phyloP scores from a whole-genome alignment of 2,888 invertebrate genomes.

The Entomobrya proxima region DNA sequence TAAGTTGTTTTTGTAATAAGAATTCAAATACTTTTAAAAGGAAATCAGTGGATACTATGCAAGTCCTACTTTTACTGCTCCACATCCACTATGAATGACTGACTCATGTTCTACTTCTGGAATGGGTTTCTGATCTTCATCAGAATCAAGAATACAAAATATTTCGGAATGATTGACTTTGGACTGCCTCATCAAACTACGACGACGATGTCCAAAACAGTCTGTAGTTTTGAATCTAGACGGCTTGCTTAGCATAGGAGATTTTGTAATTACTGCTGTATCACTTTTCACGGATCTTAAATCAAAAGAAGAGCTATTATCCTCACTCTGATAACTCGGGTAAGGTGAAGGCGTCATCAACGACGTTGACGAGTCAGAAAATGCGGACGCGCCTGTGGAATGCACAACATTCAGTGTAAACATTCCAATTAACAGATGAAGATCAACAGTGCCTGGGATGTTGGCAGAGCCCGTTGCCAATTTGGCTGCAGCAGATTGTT shows the following conservation, averaged over 20 bases:
- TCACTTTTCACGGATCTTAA: conserved; percentile 69
- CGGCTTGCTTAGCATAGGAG: conserved; percentile 61
- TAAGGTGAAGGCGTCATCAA: conserved; percentile 68
- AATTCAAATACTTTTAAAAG: conserved; percentile 24
- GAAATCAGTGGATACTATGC: neutral
- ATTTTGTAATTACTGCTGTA: conserved; percentile 59
- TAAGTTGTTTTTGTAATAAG: neutral
- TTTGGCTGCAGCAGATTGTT: conserved; percentile 41
- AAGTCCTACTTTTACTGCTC: conserved; percentile 1
- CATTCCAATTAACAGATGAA: conserved; percentile 83
- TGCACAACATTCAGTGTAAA: conserved; percentile 79
- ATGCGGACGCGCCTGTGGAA: conserved; percentile 47
- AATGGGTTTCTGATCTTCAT: conserved; percentile 66
- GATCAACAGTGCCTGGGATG: conserved; percentile 79
- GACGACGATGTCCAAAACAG: conserved; percentile 69
- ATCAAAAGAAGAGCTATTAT: conserved; percentile 69
- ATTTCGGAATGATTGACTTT: conserved; percentile 73
- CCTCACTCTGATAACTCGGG: conserved; percentile 69
- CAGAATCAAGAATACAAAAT: conserved; percentile 71
- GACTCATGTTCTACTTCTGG: conserved; percentile 63
- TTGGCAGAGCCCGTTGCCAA: neutral
- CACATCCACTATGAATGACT: conserved; percentile 29
- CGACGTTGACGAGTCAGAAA: conserved; percentile 65
- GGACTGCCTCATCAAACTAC: conserved; percentile 72
- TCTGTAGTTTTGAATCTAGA: conserved; percentile 57